Evolutionary conservation across 2,113 vertebrate species (phyloP).

Genomic region (Phaethon lepturus): DNA sequence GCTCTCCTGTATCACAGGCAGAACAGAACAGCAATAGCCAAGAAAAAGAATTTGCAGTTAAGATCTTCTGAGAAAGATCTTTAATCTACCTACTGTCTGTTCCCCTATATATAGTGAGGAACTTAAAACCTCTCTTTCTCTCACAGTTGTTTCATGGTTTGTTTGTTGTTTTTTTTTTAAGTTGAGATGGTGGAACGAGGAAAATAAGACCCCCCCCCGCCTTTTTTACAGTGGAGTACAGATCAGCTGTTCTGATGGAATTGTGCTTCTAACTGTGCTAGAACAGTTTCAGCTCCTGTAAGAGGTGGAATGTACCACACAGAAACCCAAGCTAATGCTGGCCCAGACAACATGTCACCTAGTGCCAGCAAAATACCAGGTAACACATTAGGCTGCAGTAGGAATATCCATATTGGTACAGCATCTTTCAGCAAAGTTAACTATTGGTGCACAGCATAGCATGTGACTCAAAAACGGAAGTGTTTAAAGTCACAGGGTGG

Average conservation of each 20-base stretch:
- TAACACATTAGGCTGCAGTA: neutral
- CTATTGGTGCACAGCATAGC: neutral
- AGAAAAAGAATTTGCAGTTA: neutral
- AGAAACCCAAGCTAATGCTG: neutral
- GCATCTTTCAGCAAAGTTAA: neutral
- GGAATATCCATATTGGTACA: neutral
- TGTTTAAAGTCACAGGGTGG: neutral
- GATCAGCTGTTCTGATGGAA: neutral
- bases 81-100: neutral
- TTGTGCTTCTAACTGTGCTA: neutral
- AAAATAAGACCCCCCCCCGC: neutral
- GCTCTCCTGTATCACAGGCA: neutral
- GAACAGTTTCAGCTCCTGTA: neutral
- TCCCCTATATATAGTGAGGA: neutral
- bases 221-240: neutral
- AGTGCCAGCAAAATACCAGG: neutral
- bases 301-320: neutral
- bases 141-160: neutral
- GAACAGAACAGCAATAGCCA: neutral
- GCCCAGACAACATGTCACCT: neutral
- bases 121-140: neutral
- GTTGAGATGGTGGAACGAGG: neutral
- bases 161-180: neutral
- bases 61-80: neutral
- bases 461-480: neutral